A percentile compares a stretch with the other conserved stretches of the same genome.
phyloP scores from a whole-genome alignment of 2,797 vertebrate genomes.

The Helostoma temminkii region DNA sequence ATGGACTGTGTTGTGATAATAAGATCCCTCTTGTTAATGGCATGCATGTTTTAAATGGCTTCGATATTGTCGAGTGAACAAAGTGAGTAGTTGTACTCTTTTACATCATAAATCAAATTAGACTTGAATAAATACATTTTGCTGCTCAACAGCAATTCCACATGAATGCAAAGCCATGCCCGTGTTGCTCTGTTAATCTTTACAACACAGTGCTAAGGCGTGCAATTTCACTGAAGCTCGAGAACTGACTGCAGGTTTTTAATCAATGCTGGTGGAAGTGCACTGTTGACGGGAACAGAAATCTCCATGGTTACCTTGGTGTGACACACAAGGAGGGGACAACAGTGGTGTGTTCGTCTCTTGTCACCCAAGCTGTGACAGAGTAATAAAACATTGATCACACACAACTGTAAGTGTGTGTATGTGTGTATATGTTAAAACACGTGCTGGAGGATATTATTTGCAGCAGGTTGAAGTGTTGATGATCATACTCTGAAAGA shows the following conservation, averaged over 20 bases:
- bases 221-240: constrained; percentile 54
- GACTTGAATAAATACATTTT: constrained; percentile 6
- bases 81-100: constrained; percentile 2
- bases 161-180: neutral
- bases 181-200: constrained; percentile 44
- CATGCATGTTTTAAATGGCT: constrained; percentile 15
- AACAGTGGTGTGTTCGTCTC: constrained; percentile 54
- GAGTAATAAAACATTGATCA: constrained; percentile 81
- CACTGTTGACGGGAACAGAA: constrained; percentile 48
- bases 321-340: constrained; percentile 59
- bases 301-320: constrained; percentile 76
- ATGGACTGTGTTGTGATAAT: neutral
- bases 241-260: constrained; percentile 60
- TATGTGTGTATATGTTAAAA: constrained; percentile 11
- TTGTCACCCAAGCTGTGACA: constrained; percentile 78
- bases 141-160: constrained; percentile 1
- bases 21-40: constrained; percentile 3
- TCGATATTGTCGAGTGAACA: constrained; percentile 8
- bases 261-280: constrained; percentile 68
- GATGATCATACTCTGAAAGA: constrained; percentile 22
- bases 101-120: constrained; percentile 5
- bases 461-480: constrained; percentile 25
- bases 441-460: neutral
- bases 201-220: constrained; percentile 40
- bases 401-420: constrained; percentile 51